These are phyloP conservation scores for Canis aureus DNA, from an alignment of 2,113 vertebrate genomes.

Conservation along the genomic window DNA sequence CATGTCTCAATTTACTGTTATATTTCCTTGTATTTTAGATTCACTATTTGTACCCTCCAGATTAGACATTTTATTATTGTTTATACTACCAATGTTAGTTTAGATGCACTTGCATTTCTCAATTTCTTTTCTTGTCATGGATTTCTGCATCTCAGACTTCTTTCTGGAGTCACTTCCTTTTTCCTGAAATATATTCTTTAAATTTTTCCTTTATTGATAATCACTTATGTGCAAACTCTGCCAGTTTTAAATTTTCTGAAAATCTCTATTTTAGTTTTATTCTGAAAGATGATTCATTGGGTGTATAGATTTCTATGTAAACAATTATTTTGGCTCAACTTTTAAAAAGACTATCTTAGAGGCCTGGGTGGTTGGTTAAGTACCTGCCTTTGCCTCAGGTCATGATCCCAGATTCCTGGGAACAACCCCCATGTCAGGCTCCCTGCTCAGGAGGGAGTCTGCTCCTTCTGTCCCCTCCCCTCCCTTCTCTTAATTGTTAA, in stretches of 20 bases:
- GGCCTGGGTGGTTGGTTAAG: background rate
- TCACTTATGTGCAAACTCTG: background rate
- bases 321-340: background rate
- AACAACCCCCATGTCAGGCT: background rate
- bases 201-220: background rate
- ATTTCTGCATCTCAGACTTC: conserved; percentile 20
- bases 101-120: background rate
- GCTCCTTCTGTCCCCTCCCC: background rate
- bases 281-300: background rate
- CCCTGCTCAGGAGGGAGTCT: background rate
- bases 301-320: background rate
- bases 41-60: background rate
- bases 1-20: background rate
- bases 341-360: background rate
- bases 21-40: background rate
- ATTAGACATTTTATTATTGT: background rate
- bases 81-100: background rate
- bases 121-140: background rate
- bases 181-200: background rate
- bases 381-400: background rate
- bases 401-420: background rate
- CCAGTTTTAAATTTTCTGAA: background rate
- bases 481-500: background rate
- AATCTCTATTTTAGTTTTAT: conserved; percentile 4
- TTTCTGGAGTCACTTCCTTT: conserved; percentile 29